These are phyloP conservation scores for Platycheirus albimanus DNA, from an alignment of 2,888 invertebrate genomes.

Conservation along the genomic window DNA sequence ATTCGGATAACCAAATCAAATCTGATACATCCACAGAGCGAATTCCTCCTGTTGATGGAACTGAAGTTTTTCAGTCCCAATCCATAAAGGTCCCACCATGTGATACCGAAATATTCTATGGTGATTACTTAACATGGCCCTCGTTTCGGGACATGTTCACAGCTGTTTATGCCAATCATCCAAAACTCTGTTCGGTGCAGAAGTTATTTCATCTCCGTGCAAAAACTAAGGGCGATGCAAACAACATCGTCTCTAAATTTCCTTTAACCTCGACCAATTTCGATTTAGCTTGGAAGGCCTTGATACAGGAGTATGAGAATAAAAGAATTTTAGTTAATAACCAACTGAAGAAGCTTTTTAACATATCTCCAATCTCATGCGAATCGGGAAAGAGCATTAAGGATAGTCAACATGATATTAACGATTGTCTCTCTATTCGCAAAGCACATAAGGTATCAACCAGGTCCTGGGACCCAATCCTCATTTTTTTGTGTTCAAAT, in stretches of 20 bases:
- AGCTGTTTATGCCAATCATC: no score
- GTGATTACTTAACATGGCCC: no score
- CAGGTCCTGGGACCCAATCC: neutral
- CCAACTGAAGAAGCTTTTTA: conserved; percentile 20
- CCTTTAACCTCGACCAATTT: conserved; percentile 19
- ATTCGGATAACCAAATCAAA: no score
- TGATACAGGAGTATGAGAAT: conserved; percentile 38
- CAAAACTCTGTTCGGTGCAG: neutral
- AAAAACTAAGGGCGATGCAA: conserved; percentile 20
- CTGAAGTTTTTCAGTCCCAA: no score
- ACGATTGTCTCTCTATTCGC: neutral
- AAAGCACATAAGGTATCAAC: neutral
- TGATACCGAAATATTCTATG: no score
- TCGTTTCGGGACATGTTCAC: no score
- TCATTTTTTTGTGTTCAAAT: neutral
- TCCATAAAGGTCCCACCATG: no score
- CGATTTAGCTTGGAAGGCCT: conserved; percentile 21
- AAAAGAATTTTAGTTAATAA: conserved; percentile 36
- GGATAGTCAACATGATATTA: neutral
- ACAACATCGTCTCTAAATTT: conserved; percentile 20
- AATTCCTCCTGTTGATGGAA: no score
- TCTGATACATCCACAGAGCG: no score
- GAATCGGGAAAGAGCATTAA: neutral
- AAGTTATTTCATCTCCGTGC: conserved; percentile 38
- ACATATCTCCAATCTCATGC: neutral